Base-by-base conservation (phyloP, 2,888 invertebrate species). In the Nematopogon swammerdamellus region DNA sequence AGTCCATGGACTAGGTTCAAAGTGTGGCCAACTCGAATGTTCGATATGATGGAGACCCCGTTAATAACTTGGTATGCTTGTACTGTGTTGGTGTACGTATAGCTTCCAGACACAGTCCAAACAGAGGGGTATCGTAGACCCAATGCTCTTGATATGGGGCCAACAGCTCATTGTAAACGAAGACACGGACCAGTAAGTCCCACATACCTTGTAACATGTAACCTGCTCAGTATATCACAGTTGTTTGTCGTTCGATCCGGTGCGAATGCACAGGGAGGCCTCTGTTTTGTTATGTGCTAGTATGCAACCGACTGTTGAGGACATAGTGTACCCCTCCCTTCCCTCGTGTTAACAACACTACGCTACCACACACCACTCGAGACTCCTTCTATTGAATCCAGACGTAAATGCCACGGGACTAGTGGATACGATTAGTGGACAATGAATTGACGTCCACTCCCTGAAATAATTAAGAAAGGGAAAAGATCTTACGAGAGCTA, bases 81-180 rank as follows among this genome's bases (percentile, higher is more conserved):
- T 47, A 47, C 47, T 61, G 59, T 62, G 63, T 62, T 64, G 63
- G 61, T 61, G 58, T 61, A 65, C 54, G 56, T 55, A 73, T 80
- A 88, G 88, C 85, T 88, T 88, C 86, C 88, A 88, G 87, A 88
- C 88, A 83, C 88, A 88, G 83, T 86, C 87, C 85, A 93, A 92
- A 88, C 91, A 91, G 86, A 90, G 91, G 85, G 94, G 94, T 87
- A 92, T 94, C 87, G 92, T 94, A 88, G 94, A 95, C 87, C 95
- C 94, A 84, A 94, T 95, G 93, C 92, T 95, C 85, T 92, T 92
- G 84, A 95, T 95, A 85, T 95, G 95, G 95, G 95, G 94, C 83
- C 94, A 95, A 85, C 94, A 94, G 88, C 91, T 94, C 86, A 92
- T 94, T 85, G 92, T 94, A 82, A 93, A 92, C 89, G 94, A 94